Evolutionary conservation across 2,888 invertebrate species (phyloP), one percentile per base, ranked within the genome.

Genomic region (Euzetes globulus): DNA sequence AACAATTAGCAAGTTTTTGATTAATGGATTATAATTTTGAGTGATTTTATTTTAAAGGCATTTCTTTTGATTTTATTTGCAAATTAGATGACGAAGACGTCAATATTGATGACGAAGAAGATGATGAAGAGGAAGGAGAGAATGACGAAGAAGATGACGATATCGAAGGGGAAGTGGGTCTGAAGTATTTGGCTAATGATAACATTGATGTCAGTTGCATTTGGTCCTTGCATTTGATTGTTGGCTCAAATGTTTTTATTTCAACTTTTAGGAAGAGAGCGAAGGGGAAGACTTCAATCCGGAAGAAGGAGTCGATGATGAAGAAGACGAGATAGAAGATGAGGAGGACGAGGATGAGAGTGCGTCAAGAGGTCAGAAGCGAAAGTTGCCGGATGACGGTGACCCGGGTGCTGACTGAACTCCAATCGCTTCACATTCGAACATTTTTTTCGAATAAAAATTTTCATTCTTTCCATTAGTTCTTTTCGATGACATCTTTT

Each of bases 131-230:
- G 75, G 84, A 77, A 25, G 77, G 79, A 19, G 79, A 78, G 33
- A 80, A 80, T 55, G 80, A 80, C 72, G 80, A 80, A 29, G 82
- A 81, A 37, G 81, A 80, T 6, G 82, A 82, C 6, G 81, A 80
- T 9, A 84, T 88, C 33, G 88, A 87, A 19, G 88, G 87, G 52
- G 87, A 86, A 77, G 87, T 89, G 79, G 87, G 88, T 75, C 87
- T 91, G 77, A 87, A 88, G 76, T 87, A 88, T 80, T 88, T 89
- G 78, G 88, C 89, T 80, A 88, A 88, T 82, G 78, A 79, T 52
- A 65, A 76, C 17, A 78, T 78, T 60, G 78, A 79, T 77, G 78
- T 78, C 47, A 58, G 19, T 37, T 58, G 29, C 37, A 27, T 68
- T n/a, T 27, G 45, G 3, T 13, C 1, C 29, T 50, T 68, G 19